Base-by-base conservation (phyloP, 2,888 invertebrate species). In the Phoronis australis region DNA sequence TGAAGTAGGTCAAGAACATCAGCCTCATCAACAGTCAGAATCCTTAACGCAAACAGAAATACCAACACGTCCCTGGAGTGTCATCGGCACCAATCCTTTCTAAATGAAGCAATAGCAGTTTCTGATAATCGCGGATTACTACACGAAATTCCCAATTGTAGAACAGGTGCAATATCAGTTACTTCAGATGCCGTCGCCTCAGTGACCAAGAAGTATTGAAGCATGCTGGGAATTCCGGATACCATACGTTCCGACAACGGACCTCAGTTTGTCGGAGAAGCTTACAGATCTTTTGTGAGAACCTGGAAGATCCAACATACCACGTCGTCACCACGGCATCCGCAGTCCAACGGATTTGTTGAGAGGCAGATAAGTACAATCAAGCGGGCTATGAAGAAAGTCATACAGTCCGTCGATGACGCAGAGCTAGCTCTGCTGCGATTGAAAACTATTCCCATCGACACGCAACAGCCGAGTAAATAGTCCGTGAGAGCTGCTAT, bases 221-320 rank as follows among this genome's bases (percentile, higher is more conserved):
- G 40, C 24, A 21, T 21, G 43, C 9, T 45, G 22, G 6, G 45
- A 6, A n/a, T 9, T n/a, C 35, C 35, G n/a, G 35, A 46, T 6
- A 20, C 5, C 6, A 5, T 46, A 15, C 21, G 20, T 15, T 46
- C 12, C 45, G 47, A 46, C 47, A 45, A 45, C 15, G 47, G 47
- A 18, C 45, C 45, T 20, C 45, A 42, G 15, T 46, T 21, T 25
- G n/a, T 21, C 5, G 24, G 44, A 15, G 15, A 45, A n/a, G 45
- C 9, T 18, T 46, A 46, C 23, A 23, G n/a, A 22, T 9, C 45
- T 9, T 42, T 46, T 21, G 23, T 15, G 9, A 23, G 12, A 18
- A 6, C 45, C 6, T 46, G 9, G 6, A 15, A 5, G 20, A 15
- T 46, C 24, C 15, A 15, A 21, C 47, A 46, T 23, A 24, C 18